A percentile compares a stretch with the other conserved stretches of the same genome.
phyloP scores from a whole-genome alignment of 2,888 invertebrate species.

The Folsomia manolachei region DNA sequence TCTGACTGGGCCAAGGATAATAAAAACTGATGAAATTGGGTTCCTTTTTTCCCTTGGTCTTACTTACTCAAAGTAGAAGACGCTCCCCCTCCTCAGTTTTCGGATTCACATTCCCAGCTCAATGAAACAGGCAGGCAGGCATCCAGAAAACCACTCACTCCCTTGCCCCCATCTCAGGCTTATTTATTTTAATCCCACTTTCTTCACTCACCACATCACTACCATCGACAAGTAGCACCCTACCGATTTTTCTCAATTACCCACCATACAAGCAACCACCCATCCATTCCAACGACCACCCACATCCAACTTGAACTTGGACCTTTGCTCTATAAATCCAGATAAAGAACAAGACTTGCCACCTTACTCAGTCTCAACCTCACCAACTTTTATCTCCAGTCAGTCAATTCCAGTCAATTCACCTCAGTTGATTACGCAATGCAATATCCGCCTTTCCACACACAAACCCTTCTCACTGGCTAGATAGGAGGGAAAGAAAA shows the following conservation, averaged over 20 bases:
- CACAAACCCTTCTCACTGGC: too few relatives aligned
- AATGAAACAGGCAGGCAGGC: not conserved
- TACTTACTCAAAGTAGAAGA: too few relatives aligned
- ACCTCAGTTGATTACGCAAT: not conserved
- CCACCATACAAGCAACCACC: not conserved
- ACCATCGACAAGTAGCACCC: not conserved
- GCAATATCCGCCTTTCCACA: not conserved
- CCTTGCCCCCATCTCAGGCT: not conserved
- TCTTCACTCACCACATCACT: not conserved
- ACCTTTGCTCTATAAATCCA: not conserved
- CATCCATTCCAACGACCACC: not conserved
- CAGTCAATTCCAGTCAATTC: not conserved
- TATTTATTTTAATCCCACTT: slow-evolving; percentile 4
- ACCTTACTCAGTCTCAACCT: too few relatives aligned
- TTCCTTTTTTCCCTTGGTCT: too few relatives aligned
- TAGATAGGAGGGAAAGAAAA: too few relatives aligned
- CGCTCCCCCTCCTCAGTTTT: not conserved
- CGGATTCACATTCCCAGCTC: not conserved
- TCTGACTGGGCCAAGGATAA: slow-evolving; percentile 12
- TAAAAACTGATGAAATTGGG: slow-evolving; percentile 21
- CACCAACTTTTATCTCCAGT: not conserved
- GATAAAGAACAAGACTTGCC: not conserved
- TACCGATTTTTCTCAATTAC: slow-evolving; percentile 2
- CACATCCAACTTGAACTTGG: not conserved
- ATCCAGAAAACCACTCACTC: not conserved